Conservation (phyloP, 2,888 invertebrate species). For the Cloeon dipterum region DNA sequence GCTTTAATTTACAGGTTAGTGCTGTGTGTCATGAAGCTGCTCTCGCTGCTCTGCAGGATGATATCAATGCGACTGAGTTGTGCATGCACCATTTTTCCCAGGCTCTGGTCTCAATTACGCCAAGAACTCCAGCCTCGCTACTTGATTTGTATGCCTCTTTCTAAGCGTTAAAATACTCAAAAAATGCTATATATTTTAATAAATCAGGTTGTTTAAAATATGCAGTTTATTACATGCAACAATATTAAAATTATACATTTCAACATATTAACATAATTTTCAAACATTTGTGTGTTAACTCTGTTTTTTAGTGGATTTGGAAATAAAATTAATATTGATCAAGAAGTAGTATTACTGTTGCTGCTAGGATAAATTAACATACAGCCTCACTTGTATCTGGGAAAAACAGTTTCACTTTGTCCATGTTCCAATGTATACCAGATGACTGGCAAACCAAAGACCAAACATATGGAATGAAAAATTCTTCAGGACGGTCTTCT, state of each 20-base stretch:
- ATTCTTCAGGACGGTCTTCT: slow-evolving; percentile 95
- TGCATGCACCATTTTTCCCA: slow-evolving; percentile 43
- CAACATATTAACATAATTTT: no score
- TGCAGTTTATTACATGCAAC: no score
- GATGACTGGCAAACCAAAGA: slow-evolving; percentile 45
- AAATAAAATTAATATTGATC: no score
- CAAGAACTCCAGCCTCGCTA: slow-evolving; percentile 48
- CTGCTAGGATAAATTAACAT: no score
- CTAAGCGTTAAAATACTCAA: no score
- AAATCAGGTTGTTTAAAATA: no score
- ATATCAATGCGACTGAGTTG: slow-evolving; percentile 36
- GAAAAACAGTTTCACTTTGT: slow-evolving; percentile 16
- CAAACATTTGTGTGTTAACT: no score
- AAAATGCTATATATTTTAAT: no score
- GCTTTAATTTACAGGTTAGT: slow-evolving; percentile 17
- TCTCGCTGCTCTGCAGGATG: slow-evolving; percentile 55
- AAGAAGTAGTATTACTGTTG: no score
- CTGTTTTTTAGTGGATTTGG: no score
- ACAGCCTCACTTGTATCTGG: slow-evolving; percentile 5
- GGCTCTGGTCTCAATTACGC: slow-evolving; percentile 45
- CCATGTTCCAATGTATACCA: slow-evolving; percentile 25
- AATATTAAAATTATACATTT: no score
- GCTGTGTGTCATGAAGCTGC: slow-evolving; percentile 87
- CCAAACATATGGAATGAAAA: slow-evolving; percentile 99
- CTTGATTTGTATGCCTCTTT: slow-evolving; percentile 55